A percentile compares a stretch with the other conserved stretches of the same genome.
Conservation (phyloP, 2,113 vertebrate genomes). For the Mustela nigripes region DNA sequence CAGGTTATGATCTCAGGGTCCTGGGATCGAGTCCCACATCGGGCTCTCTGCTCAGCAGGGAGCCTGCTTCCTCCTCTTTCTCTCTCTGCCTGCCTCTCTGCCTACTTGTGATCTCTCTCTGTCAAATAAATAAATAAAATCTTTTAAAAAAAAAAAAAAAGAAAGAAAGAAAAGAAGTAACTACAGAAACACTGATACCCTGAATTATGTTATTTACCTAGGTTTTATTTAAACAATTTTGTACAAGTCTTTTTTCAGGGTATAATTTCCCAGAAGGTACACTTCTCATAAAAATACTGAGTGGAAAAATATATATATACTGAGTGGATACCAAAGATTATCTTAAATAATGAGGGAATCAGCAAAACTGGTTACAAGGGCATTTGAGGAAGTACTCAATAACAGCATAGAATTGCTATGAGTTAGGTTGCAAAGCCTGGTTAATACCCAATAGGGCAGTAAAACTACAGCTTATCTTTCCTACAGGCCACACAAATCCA, state of each 20-base stretch:
- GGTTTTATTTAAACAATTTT: conserved; percentile 33
- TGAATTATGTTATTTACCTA: not conserved
- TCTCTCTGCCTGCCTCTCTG: no score
- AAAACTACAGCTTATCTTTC: conserved; percentile 10
- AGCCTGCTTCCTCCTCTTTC: no score
- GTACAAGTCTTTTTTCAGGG: not conserved
- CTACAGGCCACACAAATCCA: not conserved
- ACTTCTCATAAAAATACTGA: not conserved
- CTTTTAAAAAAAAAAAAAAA: no score
- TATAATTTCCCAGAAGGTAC: not conserved
- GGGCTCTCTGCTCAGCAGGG: no score
- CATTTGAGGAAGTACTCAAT: not conserved
- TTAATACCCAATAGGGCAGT: not conserved
- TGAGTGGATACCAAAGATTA: not conserved
- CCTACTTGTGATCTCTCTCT: no score
- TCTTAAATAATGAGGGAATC: not conserved
- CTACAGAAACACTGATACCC: not conserved
- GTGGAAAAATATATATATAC: not conserved
- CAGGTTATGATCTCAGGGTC: no score
- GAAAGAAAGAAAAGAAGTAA: not conserved
- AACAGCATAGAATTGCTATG: not conserved
- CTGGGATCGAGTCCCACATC: no score
- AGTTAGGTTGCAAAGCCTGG: not conserved
- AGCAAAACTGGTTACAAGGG: not conserved
- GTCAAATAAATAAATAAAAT: no score